Conservation (phyloP, 2,113 vertebrate genomes). For the Emydocephalus ijimae region DNA sequence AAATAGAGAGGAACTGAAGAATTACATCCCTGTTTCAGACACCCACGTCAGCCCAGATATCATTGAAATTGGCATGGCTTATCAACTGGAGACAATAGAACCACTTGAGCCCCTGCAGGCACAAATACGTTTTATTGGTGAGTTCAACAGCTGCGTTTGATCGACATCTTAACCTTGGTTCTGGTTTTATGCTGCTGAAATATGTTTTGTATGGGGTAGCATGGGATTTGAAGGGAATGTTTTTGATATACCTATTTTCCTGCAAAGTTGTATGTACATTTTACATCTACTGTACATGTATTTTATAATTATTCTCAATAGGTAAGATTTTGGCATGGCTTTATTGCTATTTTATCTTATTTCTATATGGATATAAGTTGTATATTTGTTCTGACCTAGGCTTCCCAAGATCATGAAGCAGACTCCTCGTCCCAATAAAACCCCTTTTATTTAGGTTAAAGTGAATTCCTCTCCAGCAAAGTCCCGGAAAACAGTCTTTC, state of each 20-base stretch:
- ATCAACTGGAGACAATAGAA: slow-evolving; percentile 61
- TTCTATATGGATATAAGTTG: neutral
- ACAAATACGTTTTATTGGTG: slow-evolving; percentile 84
- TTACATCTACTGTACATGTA: neutral
- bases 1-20: slow-evolving; percentile 74
- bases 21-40: slow-evolving; percentile 71
- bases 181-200: neutral
- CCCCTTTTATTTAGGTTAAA: too few species aligned
- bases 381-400: neutral
- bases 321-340: neutral
- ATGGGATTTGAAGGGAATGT: neutral
- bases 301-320: neutral
- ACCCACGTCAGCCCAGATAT: slow-evolving; percentile 41
- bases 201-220: neutral
- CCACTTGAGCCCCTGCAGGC: slow-evolving; percentile 67
- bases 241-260: neutral
- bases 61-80: slow-evolving; percentile 52
- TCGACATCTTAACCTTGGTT: neutral
- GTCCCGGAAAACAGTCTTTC: too few species aligned
- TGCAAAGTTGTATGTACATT: neutral
- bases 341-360: neutral
- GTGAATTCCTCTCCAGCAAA: too few species aligned
- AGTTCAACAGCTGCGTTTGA: slow-evolving; percentile 6
- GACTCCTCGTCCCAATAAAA: too few species aligned
- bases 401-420: too few species aligned